Percentiles rank a stretch among this genome's conserved stretches.
Evolutionary conservation across 2,113 vertebrate genomes (phyloP).

Genomic region (Chroicocephalus ridibundus): DNA sequence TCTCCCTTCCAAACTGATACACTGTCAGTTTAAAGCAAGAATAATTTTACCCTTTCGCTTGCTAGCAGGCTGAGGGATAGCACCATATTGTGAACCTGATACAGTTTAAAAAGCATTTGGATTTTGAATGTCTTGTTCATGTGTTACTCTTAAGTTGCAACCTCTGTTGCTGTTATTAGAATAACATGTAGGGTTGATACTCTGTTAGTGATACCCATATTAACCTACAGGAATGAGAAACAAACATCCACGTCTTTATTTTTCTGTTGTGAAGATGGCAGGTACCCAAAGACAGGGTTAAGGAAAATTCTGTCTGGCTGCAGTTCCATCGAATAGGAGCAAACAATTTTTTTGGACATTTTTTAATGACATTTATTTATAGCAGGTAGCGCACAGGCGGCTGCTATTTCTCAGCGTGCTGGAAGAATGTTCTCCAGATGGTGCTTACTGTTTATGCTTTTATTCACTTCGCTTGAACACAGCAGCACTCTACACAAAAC

Average conservation of each 20-base stretch:
- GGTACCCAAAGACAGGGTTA: slow-evolving; percentile 34
- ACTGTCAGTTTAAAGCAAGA: slow-evolving; percentile 34
- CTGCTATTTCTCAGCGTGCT: slow-evolving; percentile 73
- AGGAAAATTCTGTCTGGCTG: slow-evolving; percentile 60
- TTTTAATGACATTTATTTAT: slow-evolving; percentile 76
- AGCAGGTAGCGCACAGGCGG: slow-evolving; percentile 75
- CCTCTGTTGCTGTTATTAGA: slow-evolving; percentile 27
- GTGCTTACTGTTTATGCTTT: slow-evolving; percentile 75
- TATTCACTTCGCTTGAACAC: slow-evolving; percentile 67
- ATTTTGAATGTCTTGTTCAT: slow-evolving; percentile 38
- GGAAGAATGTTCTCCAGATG: slow-evolving; percentile 80
- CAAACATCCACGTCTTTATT: background rate
- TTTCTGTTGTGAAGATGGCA: slow-evolving; percentile 44
- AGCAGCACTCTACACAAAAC: slow-evolving; percentile 65
- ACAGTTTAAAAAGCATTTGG: slow-evolving; percentile 27
- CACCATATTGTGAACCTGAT: slow-evolving; percentile 10
- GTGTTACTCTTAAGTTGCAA: background rate
- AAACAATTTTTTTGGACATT: slow-evolving; percentile 54
- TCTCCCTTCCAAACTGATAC: background rate
- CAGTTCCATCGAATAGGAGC: slow-evolving; percentile 68
- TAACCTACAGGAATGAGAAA: slow-evolving; percentile 42
- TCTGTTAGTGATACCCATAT: slow-evolving; percentile 40
- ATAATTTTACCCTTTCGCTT: slow-evolving; percentile 39
- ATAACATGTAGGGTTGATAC: background rate
- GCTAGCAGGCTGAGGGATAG: background rate